Base-by-base conservation (phyloP, 1,140 invertebrate genomes). In the Aricia agestis region DNA sequence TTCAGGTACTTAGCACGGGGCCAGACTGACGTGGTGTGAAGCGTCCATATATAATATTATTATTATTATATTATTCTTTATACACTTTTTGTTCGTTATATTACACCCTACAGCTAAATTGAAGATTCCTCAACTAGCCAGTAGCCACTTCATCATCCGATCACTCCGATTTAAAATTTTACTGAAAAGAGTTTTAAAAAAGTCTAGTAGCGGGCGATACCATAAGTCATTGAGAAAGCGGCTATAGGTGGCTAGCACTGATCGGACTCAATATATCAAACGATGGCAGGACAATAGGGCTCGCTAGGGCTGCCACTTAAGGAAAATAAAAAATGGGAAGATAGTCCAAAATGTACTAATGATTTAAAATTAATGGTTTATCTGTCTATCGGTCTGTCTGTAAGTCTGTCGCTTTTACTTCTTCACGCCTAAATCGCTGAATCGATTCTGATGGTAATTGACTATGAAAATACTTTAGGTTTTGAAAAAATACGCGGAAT, bases 241-340 rank as follows among this genome's bases (percentile, higher is more conserved):
- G 45, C 10, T 52, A 15, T 52, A 52, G 45, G 45, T 52, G 41
- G 1, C 41, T 42, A 42, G 41, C 41, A 52, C 45, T 52, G 45
- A 52, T 52, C 45, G 45, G 45, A 52, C 45, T 52, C 42, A 52
- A 52, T 52, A 52, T 52, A 52, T 52, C 42, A 52, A 52, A 52
- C 10, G 42, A 52, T 52, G 42, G 42, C 42, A 52, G 42, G 42
- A 52, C 42, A 52, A 52, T 52, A 52, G 42, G 42, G 42, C 11
- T 52, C 42, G 4, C 11, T 52, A 52, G 42, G 42, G 42, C 4
- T 52, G 11, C 13, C 11, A 15, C 45, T 52, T 52, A 5, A 13
- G 10, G 11, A 52, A 52, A n/a, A n/a, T n/a, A n/a, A n/a, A n/a
- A n/a, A 52, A 13, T 36, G 36, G 36, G 6, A 36, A 36, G 36